These are phyloP conservation scores for Protonibea diacanthus DNA, from an alignment of 2,797 vertebrate species.

Conservation along the genomic window DNA sequence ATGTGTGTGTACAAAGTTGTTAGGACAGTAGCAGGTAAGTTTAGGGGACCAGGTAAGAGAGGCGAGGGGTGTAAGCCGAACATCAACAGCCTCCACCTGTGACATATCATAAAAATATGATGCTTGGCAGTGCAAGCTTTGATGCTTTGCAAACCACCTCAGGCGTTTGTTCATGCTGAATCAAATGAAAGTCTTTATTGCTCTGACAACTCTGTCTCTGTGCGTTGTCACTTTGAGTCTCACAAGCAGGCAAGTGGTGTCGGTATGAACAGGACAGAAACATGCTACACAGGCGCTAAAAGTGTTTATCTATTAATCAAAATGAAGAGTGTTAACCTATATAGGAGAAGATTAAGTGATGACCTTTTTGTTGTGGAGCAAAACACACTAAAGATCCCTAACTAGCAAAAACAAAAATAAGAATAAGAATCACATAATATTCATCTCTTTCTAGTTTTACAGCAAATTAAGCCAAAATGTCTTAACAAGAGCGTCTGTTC, in stretches of 20 bases:
- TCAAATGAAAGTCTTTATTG: no score
- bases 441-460: neutral
- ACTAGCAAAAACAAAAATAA: conserved; percentile 12
- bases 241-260: neutral
- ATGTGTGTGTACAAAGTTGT: no score
- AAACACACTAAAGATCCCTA: conserved; percentile 1
- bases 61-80: no score
- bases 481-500: conserved; percentile 6
- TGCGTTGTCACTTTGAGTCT: no score
- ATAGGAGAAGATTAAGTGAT: conserved; percentile 34
- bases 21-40: no score
- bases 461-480: neutral
- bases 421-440: neutral
- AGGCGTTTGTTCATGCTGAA: no score
- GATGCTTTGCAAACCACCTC: no score
- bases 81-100: no score
- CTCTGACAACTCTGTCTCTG: no score
- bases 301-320: conserved; percentile 42
- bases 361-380: conserved; percentile 20
- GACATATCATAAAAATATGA: no score
- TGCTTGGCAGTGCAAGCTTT: no score
- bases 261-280: conserved; percentile 18
- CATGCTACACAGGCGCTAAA: conserved; percentile 25
- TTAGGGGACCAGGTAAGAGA: no score
- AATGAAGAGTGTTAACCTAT: conserved; percentile 27